Percentiles rank a stretch among this genome's conserved stretches.
Evolutionary conservation across 1,140 invertebrate species (phyloP).

Genomic region (Drosophila teissieri): DNA sequence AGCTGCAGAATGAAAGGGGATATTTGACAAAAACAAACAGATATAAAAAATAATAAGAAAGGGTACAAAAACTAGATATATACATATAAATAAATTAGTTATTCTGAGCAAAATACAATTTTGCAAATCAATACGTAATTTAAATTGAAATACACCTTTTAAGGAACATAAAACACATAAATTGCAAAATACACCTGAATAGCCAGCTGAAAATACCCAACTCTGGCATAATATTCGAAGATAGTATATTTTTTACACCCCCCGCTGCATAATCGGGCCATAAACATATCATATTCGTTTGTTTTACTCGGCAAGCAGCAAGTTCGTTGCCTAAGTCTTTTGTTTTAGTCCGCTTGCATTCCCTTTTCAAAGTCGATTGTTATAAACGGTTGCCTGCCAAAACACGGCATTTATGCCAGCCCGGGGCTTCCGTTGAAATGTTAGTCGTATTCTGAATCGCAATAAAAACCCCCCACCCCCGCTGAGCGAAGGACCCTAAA

Average conservation of each 20-base stretch:
- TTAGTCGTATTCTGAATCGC: conserved; percentile 21
- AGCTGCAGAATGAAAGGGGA: too few species aligned
- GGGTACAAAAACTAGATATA: too few species aligned
- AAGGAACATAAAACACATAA: neutral
- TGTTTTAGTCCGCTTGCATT: conserved; percentile 42
- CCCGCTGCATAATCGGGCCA: conserved; percentile 19
- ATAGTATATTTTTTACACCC: neutral
- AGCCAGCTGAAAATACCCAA: conserved; percentile 9
- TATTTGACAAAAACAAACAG: too few species aligned
- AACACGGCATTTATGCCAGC: conserved; percentile 52
- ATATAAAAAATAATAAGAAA: too few species aligned
- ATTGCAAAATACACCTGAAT: neutral
- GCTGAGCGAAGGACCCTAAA: conserved; percentile 18
- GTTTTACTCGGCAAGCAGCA: conserved; percentile 6
- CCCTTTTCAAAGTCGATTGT: conserved; percentile 34
- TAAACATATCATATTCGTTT: conserved; percentile 32
- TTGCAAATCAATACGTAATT: too few species aligned
- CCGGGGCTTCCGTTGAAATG: conserved; percentile 72
- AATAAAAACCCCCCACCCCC: conserved; percentile 54
- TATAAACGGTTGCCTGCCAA: conserved; percentile 52
- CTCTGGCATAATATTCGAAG: neutral
- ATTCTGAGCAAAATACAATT: too few species aligned
- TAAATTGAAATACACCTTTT: too few species aligned
- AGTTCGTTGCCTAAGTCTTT: conserved; percentile 75
- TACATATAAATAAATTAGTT: too few species aligned